Conservation (phyloP, 2,797 vertebrate genomes). For the Xenopus petersii region DNA sequence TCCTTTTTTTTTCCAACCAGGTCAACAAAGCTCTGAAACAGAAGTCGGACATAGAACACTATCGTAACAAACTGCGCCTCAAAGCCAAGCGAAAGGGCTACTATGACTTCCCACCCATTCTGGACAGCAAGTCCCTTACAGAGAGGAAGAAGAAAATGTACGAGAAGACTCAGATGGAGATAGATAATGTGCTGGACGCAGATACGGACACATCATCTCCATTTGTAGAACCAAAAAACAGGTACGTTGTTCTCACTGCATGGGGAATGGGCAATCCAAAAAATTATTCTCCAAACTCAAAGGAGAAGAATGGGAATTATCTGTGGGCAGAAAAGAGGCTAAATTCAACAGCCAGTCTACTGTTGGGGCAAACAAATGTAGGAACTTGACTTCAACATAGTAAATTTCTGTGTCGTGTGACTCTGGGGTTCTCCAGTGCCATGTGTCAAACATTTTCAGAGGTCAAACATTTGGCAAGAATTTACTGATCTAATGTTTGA, state of each 20-base stretch:
- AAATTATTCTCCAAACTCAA: too few species aligned
- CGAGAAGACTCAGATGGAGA: slow-evolving; percentile 77
- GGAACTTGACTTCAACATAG: too few species aligned
- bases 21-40: slow-evolving; percentile 95
- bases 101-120: slow-evolving; percentile 86
- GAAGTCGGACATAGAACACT: slow-evolving; percentile 97
- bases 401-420: too few species aligned
- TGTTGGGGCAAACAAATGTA: too few species aligned
- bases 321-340: too few species aligned
- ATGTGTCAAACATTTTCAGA: too few species aligned
- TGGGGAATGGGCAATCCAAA: too few species aligned
- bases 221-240: slow-evolving; percentile 83
- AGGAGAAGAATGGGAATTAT: too few species aligned
- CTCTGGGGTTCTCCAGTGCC: too few species aligned
- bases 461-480: too few species aligned
- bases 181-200: slow-evolving; percentile 76
- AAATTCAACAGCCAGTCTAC: too few species aligned
- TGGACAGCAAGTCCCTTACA: slow-evolving; percentile 64
- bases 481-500: too few species aligned
- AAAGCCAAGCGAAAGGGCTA: slow-evolving; percentile 96
- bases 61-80: slow-evolving; percentile 93
- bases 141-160: slow-evolving; percentile 75
- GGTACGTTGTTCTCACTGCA: slow-evolving; percentile 66
- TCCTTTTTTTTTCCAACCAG: slow-evolving; percentile 61
- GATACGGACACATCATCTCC: slow-evolving; percentile 84